phyloP scores from a whole-genome alignment of 2,888 invertebrate species.

The Pyrrhosoma nymphula region DNA sequence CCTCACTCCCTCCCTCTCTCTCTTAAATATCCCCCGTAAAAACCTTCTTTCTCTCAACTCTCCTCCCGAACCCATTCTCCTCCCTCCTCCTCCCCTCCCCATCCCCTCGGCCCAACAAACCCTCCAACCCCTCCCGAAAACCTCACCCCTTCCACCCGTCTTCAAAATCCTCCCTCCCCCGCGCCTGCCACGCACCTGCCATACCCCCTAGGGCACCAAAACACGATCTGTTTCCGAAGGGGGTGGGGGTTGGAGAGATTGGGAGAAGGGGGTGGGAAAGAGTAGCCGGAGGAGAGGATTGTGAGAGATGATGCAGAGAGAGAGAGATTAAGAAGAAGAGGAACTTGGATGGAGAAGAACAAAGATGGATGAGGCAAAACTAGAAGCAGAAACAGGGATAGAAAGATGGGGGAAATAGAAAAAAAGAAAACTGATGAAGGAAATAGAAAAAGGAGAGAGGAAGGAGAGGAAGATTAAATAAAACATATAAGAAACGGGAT shows the following conservation, averaged over 20 bases:
- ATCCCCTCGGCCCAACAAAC: not conserved
- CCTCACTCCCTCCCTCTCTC: constrained; percentile 6
- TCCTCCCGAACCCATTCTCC: not conserved
- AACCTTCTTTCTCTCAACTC: not conserved
- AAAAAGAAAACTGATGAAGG: not conserved
- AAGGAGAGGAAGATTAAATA: not conserved
- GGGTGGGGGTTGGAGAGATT: not conserved
- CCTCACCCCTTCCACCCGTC: not conserved
- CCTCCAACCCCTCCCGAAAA: not conserved
- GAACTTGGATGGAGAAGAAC: not conserved
- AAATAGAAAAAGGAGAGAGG: not conserved
- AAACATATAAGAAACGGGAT: not conserved
- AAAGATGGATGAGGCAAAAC: too few species aligned
- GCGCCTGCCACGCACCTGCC: constrained; percentile 52
- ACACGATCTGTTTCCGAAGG: constrained; percentile 54
- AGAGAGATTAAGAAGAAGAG: not conserved
- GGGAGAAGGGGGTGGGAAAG: not conserved
- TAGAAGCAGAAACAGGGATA: not conserved
- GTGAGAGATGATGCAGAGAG: not conserved
- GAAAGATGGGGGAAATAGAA: not conserved
- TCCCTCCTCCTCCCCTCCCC: not conserved
- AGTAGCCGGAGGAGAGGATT: not conserved
- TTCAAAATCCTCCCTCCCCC: not conserved
- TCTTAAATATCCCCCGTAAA: constrained; percentile 59
- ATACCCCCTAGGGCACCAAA: constrained; percentile 61